Conservation (phyloP, 30 jellyfish, hydroid and myxozoan genomes). For the Chrysaora quinquecirrha region DNA sequence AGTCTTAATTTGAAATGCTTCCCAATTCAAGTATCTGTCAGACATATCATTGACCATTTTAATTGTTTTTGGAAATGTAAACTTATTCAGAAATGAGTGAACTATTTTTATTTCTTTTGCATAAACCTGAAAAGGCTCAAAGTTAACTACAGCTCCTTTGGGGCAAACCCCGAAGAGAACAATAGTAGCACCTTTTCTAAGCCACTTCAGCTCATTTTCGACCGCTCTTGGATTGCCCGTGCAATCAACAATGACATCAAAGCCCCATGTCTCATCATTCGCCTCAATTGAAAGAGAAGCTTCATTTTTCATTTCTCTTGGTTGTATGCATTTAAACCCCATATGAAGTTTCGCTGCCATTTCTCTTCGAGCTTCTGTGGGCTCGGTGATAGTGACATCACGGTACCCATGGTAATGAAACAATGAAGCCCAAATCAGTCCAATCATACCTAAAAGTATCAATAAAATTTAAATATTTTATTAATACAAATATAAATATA, state of each 20-base stretch:
- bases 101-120: conserved; percentile 75
- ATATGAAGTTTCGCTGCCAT: conserved; percentile 77
- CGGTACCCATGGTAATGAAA: conserved; percentile 94
- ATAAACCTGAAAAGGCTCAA: conserved; percentile 81
- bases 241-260: conserved; percentile 88
- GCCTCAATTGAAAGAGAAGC: conserved; percentile 27
- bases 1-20: conserved; percentile 65
- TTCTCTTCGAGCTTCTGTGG: conserved; percentile 73
- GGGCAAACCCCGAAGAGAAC: conserved; percentile 91
- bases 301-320: conserved; percentile 42
- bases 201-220: conserved; percentile 74
- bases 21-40: conserved; percentile 77
- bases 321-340: conserved; percentile 66
- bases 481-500: neutral
- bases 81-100: conserved; percentile 73
- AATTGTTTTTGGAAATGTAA: conserved; percentile 75
- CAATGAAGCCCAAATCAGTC: conserved; percentile 87
- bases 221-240: conserved; percentile 83
- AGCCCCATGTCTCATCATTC: conserved; percentile 83
- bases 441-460: conserved; percentile 62
- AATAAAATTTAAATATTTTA: neutral
- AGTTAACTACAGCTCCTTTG: conserved; percentile 63
- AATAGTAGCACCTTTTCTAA: conserved; percentile 82
- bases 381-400: conserved; percentile 79
- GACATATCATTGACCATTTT: conserved; percentile 80